Base-by-base conservation (phyloP, 1,140 invertebrate genomes). In the Laodelphax striatellus region DNA sequence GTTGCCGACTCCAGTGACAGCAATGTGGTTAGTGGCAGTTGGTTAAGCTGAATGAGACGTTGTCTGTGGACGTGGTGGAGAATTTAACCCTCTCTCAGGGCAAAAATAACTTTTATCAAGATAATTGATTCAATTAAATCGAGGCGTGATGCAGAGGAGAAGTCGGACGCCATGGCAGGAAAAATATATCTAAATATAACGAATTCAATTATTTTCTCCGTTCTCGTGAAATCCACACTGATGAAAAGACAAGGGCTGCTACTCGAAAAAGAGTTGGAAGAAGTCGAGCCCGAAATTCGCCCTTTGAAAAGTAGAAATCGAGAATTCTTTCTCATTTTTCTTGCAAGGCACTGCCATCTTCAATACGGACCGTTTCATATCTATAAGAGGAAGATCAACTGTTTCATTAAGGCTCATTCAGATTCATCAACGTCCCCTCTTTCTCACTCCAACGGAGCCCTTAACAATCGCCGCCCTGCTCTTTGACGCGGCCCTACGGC, bases 111-210 rank as follows among this genome's bases (percentile, higher is more conserved):
- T 55, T 34, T 38, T 34, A 55, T 55, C 54, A 16, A 55, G 54
- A 55, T 55, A 55, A 55, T 55, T 55, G 54, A 55, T 38, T 55
- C 54, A 55, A 55, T 55, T 55, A 55, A 55, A 38, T 50, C 16
- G 38, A 55, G 54, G 28, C 54, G 28, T 38, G 34, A 38, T 38
- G 34, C 34, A 38, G 34, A 38, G 34, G 34, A 38, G 34, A 38
- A 38, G 34, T 38, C 34, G 1, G 34, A 38, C 16, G 24, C 24
- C 24, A 28, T 28, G 24, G 24, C 2, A 28, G 31, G 54, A 55
- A 55, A 55, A 55, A 55, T 55, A 55, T 55, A 55, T 24, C 54
- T 55, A 55, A 55, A 55, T 50, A 55, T 55, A 55, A 55, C 54
- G 54, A 55, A 55, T 55, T 55, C 38, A 55, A 55, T 55, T 55